phyloP scores from a whole-genome alignment of 2,888 invertebrate genomes.

The Netelia virgata region DNA sequence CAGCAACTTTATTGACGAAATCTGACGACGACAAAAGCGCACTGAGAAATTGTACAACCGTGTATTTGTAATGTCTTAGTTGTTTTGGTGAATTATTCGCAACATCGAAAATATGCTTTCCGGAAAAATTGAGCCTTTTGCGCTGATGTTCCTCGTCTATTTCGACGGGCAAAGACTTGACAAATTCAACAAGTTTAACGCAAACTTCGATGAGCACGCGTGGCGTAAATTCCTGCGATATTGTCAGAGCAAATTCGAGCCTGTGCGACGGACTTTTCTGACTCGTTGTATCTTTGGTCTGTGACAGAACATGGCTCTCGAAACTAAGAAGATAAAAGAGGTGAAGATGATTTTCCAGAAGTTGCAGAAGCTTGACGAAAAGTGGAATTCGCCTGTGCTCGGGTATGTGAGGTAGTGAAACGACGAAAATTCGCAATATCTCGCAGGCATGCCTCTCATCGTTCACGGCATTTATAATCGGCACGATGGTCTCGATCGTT shows the following conservation, averaged over 20 bases:
- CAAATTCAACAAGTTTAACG: slow-evolving; percentile 88
- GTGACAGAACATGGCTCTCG: slow-evolving; percentile 88
- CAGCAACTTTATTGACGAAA: slow-evolving; percentile 89
- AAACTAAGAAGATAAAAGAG: slow-evolving; percentile 90
- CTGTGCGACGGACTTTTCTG: slow-evolving; percentile 77
- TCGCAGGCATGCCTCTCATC: slow-evolving; percentile 86
- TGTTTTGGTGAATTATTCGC: slow-evolving; percentile 90
- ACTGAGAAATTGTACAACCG: slow-evolving; percentile 90
- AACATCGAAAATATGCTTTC: slow-evolving; percentile 88
- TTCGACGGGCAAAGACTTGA: slow-evolving; percentile 89
- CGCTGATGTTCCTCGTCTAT: slow-evolving; percentile 85
- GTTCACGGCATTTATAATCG: slow-evolving; percentile 88
- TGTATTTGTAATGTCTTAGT: slow-evolving; percentile 94
- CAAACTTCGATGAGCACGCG: slow-evolving; percentile 88
- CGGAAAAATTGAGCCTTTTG: slow-evolving; percentile 69
- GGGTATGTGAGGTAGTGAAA: slow-evolving; percentile 96
- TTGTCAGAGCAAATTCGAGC: slow-evolving; percentile 89
- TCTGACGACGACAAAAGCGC: slow-evolving; percentile 89
- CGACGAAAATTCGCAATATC: slow-evolving; percentile 95
- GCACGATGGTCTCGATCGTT: slow-evolving; percentile 95
- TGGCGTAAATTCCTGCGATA: slow-evolving; percentile 89
- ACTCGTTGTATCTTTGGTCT: slow-evolving; percentile 79
- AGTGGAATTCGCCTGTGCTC: slow-evolving; percentile 94
- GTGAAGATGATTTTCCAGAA: slow-evolving; percentile 90
- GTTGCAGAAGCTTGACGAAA: slow-evolving; percentile 92